phyloP scores from a whole-genome alignment of 2,113 vertebrate species.

The Struthio camelus region DNA sequence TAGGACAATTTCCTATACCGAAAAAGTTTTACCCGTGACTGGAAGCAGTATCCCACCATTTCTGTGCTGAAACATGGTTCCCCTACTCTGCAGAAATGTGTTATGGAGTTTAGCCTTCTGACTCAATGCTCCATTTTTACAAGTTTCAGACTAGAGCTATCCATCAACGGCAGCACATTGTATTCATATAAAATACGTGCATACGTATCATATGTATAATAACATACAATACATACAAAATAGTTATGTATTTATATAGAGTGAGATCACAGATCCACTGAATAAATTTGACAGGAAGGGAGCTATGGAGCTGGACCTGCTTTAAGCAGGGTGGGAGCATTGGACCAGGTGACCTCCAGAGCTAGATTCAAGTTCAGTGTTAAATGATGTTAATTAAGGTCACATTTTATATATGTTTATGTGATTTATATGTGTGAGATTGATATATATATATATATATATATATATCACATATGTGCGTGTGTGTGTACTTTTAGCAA shows the following conservation, averaged over 20 bases:
- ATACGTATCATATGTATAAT: too few species aligned
- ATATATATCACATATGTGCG: not conserved
- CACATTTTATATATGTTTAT: too few species aligned
- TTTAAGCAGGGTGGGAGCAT: not conserved
- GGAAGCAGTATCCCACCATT: not conserved
- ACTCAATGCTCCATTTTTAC: not conserved
- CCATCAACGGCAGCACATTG: not conserved
- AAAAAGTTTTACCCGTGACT: not conserved
- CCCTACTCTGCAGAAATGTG: not conserved
- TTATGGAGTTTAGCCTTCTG: not conserved
- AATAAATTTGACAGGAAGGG: not conserved
- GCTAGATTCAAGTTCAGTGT: not conserved
- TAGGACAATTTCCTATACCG: not conserved
- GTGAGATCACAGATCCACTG: not conserved
- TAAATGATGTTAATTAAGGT: not conserved
- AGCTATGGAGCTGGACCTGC: not conserved
- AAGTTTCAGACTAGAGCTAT: not conserved
- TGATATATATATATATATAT: not conserved
- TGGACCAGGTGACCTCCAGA: not conserved
- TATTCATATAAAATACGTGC: not conserved
- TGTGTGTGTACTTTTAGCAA: too few species aligned
- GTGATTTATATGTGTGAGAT: too few species aligned
- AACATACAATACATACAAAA: not conserved
- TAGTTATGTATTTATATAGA: not conserved
- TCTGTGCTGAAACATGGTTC: not conserved